Evolutionary conservation across 2,113 vertebrate species (phyloP), one percentile per base, ranked within the genome.

Genomic region (Dipodomys stephensi): DNA sequence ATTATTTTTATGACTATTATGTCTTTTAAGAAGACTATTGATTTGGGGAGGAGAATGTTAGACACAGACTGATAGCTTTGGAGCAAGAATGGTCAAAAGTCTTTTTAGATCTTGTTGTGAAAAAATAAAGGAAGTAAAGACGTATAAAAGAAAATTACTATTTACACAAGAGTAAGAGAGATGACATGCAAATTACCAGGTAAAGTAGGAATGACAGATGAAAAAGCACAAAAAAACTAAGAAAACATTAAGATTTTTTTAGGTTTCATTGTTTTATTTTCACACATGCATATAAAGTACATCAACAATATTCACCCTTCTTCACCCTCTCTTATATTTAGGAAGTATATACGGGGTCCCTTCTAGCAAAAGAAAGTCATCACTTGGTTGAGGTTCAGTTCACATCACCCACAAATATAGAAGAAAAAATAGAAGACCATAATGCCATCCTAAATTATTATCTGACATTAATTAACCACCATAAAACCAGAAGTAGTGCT

Each of bases 21-120:
- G 2, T 84, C 9, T 83, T 90, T 94, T 2, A 82, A 91, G 19
- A 82, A 91, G 19, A 86, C 82, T 49, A 62, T 81, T 85, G 68
- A 93, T 87, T 95, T 19, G 16, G 19, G 23, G 22, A 77, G n/a
- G 27, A 90, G 82, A 72, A 91, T 10, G 15, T 69, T 10, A 62
- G 68, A 73, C 4, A 46, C 72, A 62, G 35, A 87, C 64, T 53
- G 20, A 6, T 64, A 69, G 22, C 76, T 77, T 85, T 30, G 27
- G 60, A 93, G 22, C 27, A 86, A 92, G 49, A 83, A 8, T 83
- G 64, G 81, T 77, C 32, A 78, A 62, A 39, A 2, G 7, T 68
- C 44, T 68, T 53, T 32, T 49, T 7, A 11, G 49, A 49, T 12
- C 49, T 49, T 77, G 28, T 32, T 79, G 44, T 87, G 83, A n/a